A percentile compares a stretch with the other conserved stretches of the same genome.
Conservation (phyloP, 2,797 vertebrate species). For the Podargus strigoides region DNA sequence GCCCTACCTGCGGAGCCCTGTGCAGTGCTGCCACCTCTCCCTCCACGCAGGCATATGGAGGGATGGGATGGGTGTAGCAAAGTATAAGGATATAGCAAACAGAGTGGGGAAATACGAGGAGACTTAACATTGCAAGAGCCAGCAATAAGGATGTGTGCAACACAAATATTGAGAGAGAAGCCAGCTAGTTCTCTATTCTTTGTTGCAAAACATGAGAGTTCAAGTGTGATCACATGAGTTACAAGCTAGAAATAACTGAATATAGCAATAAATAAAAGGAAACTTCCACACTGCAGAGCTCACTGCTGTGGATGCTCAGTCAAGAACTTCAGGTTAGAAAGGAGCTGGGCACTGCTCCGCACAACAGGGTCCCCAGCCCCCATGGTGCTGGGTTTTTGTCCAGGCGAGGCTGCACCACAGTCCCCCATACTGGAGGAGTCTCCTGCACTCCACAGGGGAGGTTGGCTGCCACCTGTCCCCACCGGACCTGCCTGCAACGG, state of each 20-base stretch:
- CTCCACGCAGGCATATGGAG: too few relatives aligned
- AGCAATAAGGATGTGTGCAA: neutral
- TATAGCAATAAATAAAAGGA: neutral
- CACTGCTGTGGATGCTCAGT: neutral
- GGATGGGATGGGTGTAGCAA: too few relatives aligned
- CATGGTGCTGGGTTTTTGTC: neutral
- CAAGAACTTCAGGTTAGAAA: neutral
- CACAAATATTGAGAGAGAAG: accelerated
- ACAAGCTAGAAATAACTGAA: neutral
- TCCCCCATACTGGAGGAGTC: accelerated
- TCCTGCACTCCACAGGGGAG: too few relatives aligned
- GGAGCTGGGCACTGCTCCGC: neutral
- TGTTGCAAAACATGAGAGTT: neutral
- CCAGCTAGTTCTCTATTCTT: neutral
- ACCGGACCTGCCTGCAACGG: neutral
- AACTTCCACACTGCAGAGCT: too few relatives aligned
- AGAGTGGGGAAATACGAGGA: neutral
- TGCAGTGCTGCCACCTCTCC: neutral
- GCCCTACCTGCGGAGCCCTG: neutral
- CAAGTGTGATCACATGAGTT: neutral
- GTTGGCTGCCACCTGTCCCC: accelerated
- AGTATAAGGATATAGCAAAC: too few relatives aligned
- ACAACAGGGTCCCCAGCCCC: too few relatives aligned
- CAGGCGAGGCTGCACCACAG: neutral
- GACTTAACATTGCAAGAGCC: accelerated